A percentile compares a stretch with the other conserved stretches of the same genome.
These are phyloP conservation scores for Onchidella celtica DNA, from an alignment of 2,888 invertebrate species.

Conservation along the genomic window DNA sequence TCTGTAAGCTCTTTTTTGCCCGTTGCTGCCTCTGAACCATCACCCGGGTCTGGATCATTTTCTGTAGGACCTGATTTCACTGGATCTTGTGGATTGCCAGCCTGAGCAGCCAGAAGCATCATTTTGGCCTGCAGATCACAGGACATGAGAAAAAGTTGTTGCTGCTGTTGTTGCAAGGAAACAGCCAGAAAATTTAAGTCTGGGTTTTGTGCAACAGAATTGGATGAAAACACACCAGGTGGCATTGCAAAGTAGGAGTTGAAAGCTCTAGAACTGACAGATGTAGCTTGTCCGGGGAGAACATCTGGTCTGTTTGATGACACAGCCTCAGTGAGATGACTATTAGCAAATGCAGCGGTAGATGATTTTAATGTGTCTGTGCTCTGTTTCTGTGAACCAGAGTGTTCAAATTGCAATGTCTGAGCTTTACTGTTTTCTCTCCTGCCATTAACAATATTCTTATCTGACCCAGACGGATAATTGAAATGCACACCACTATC, in stretches of 20 bases:
- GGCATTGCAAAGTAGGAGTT: neutral
- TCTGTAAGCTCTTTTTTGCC: neutral
- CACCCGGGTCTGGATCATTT: too few relatives aligned
- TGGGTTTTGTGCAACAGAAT: neutral
- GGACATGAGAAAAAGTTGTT: neutral
- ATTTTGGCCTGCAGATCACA: conserved; percentile 12
- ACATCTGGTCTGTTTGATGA: neutral
- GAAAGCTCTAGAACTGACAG: neutral
- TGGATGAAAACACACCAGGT: neutral
- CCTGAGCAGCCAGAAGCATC: neutral
- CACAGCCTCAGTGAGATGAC: neutral
- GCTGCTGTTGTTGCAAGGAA: neutral
- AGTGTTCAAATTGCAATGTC: too few relatives aligned
- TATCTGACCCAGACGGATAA: too few relatives aligned
- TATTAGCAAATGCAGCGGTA: neutral
- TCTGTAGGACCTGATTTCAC: neutral
- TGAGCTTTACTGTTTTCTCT: neutral
- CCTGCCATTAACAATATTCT: too few relatives aligned
- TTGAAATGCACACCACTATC: too few relatives aligned
- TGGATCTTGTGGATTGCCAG: neutral
- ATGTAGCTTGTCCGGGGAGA: neutral
- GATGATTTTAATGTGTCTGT: neutral
- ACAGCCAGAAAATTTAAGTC: neutral
- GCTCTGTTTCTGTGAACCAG: neutral
- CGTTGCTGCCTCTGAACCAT: neutral